Conservation (phyloP, 2,888 invertebrate genomes). For the Nyleta sp. region DNA sequence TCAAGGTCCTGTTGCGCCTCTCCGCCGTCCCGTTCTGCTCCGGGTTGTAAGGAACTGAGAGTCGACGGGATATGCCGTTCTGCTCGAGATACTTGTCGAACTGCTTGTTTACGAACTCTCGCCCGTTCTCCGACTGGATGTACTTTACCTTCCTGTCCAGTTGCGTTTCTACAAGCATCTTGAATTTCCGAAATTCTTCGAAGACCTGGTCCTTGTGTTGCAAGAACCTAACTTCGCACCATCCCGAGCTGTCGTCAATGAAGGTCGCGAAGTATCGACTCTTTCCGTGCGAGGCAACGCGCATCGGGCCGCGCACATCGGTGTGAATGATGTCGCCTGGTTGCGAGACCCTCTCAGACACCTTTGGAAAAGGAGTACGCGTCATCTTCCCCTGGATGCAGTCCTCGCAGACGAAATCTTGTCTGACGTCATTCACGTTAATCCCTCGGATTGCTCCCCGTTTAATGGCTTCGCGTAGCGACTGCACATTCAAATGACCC, state of each 20-base stretch:
- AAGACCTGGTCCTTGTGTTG: conserved; percentile 14
- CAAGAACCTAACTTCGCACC: conserved; percentile 67
- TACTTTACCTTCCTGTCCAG: not conserved
- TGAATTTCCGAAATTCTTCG: conserved; percentile 2
- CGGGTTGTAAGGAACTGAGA: too few relatives aligned
- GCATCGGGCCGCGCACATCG: conserved; percentile 49
- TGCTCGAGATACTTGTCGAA: too few relatives aligned
- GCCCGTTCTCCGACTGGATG: not conserved
- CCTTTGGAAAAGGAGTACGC: conserved; percentile 16
- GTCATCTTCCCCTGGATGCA: conserved; percentile 17
- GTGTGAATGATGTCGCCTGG: conserved; percentile 64
- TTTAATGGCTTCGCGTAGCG: conserved; percentile 10
- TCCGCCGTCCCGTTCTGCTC: too few relatives aligned
- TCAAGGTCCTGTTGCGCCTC: too few relatives aligned
- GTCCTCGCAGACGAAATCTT: conserved; percentile 13
- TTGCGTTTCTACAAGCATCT: not conserved
- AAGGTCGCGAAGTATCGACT: conserved; percentile 68
- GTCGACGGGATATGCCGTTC: too few relatives aligned
- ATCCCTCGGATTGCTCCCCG: conserved; percentile 9
- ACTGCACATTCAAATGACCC: conserved; percentile 24
- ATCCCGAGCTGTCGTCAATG: conserved; percentile 69
- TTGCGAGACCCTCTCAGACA: conserved; percentile 1
- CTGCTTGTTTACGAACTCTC: too few relatives aligned
- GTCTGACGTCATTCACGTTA: not conserved
- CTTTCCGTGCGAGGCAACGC: conserved; percentile 54